Percentiles rank a stretch among this genome's conserved stretches.
These are phyloP conservation scores for Sparidentex hasta DNA, from an alignment of 2,797 vertebrate genomes.

Conservation along the genomic window DNA sequence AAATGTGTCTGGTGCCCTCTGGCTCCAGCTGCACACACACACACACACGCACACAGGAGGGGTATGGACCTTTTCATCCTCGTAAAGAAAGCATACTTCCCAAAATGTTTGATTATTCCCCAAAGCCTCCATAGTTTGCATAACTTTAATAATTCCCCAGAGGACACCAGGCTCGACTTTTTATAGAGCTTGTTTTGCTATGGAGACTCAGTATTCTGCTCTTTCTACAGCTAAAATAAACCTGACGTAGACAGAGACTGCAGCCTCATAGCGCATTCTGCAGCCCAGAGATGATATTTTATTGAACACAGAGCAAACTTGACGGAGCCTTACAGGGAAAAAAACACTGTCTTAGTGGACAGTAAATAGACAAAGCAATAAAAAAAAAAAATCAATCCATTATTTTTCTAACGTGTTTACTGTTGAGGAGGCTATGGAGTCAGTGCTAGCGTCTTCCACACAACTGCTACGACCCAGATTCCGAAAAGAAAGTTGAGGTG, in stretches of 20 bases:
- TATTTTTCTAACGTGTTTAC: background rate
- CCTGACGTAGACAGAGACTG: background rate
- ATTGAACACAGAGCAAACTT: constrained; percentile 5
- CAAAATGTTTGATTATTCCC: background rate
- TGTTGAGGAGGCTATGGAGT: background rate
- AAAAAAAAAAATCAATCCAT: background rate
- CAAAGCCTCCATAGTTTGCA: background rate
- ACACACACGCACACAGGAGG: too few species aligned
- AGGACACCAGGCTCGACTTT: background rate
- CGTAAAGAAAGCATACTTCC: background rate
- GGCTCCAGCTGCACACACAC: background rate
- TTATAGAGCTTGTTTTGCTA: background rate
- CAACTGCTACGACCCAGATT: too few species aligned
- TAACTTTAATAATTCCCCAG: background rate
- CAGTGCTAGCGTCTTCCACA: background rate
- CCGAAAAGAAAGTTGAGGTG: too few species aligned
- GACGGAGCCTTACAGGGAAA: constrained; percentile 3
- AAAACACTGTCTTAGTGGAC: background rate
- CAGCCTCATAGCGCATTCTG: background rate
- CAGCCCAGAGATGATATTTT: background rate
- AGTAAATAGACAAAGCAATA: constrained; percentile 12
- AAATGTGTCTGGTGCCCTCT: background rate
- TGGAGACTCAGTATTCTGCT: background rate
- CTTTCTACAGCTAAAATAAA: background rate
- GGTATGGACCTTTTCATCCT: background rate